Evolutionary conservation across 2,888 invertebrate species (phyloP), one percentile per base, ranked within the genome.

Genomic region (Synergus japonicus): DNA sequence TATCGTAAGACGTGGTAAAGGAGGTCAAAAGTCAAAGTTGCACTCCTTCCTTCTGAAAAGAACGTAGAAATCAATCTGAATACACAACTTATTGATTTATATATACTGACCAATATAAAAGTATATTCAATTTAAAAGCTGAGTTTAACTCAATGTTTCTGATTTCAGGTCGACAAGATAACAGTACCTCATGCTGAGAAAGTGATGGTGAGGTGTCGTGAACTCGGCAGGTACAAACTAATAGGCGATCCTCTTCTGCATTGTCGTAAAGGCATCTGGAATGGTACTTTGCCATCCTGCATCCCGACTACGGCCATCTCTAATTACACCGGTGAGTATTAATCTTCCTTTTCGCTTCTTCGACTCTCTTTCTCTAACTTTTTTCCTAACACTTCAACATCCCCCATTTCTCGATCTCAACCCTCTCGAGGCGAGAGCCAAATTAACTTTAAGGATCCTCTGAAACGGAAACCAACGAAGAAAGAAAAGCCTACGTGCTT

Each of bases 221-320:
- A 97, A 89, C 93, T 97, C 85, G 97, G 97, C 46, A 94, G 96
- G 87, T 97, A 97, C 93, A 97, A 97, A 92, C 93, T 97, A 86
- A 94, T 96, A 82, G 97, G 97, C 41, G 96, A 96, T 77, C 94
- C 95, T n/a, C 92, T 94, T 77, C 93, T 97, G 58, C 94, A 95
- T 49, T 97, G 97, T 90, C 96, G 96, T 86, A 97, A 97, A 89
- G 97, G 97, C 2, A 94, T 94, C 77, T 97, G 97, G 97, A 94
- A 94, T 41, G 95, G 96, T 0, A 95, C 95, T 84, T 93, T 96
- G 89, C 97, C 97, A 1, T 95, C 96, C 82, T 97, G 97, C 90
- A 96, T 96, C 49, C 96, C 97, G n/a, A 97, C 97, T 44, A 97
- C 97, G 1, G 93, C 96, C 60, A 93, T 97, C 85, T 97, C 97